Evolutionary conservation across 2,113 vertebrate species (phyloP), one percentile per base, ranked within the genome.

Genomic region (Puma concolor): DNA sequence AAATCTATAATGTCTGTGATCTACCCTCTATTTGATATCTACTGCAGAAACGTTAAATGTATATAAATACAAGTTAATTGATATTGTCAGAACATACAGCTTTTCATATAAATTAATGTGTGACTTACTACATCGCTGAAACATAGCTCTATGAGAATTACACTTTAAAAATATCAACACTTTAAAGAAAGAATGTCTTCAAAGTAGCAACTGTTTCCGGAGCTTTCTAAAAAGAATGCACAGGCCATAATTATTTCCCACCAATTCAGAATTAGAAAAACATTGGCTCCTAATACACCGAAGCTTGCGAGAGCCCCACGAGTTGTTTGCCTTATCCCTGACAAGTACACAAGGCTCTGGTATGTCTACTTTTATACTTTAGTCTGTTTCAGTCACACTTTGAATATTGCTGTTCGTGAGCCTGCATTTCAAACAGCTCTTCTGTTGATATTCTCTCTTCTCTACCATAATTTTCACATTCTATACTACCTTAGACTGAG

Each of bases 391-490:
- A 88, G 0, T 4, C 27, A 31, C 0, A 36, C 36, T 80, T 31
- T 87, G 8, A 2, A 14, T 83, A 19, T 48, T 88, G 82, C 25
- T 83, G 0, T 79, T 16, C 41, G 11, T 31, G 23, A 31, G 14
- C 1, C 31, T 92, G 33, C 1, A 27, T 95, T 88, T 85, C 71
- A 69, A 54, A 85, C 7, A 16, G 16, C 38, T 93, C 16, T 92
- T 41, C 64, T 44, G 19, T 72, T 77, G 41, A 88, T 81, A 21
- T 54, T 74, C 72, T 88, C 60, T 69, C 27, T 52, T 38, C 63
- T 93, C 36, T 87, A 31, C n/a, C 14, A 17, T 21, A 82, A 94
- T 96, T 93, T 94, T 31, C 41, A 88, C 67, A 91, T 88, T 94
- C n/a, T 23, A 16, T 89, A 76, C 52, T 48, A 85, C 38, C 12